Conservation (phyloP, 1,140 invertebrate species). For the Hermatobates lingyangjiaoensis region DNA sequence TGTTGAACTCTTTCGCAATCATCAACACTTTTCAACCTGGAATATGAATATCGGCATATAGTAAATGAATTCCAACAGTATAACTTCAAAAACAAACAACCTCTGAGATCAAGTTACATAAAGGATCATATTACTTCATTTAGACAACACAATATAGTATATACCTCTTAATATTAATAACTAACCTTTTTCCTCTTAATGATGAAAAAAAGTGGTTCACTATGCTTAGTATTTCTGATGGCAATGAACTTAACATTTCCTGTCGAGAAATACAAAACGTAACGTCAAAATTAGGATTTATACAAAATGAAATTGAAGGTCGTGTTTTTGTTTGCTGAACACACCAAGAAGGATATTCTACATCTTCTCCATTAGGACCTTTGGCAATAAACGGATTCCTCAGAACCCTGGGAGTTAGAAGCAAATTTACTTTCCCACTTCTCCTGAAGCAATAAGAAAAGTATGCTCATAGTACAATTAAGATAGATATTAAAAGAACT, state of each 20-base stretch:
- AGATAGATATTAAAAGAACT: too few species aligned
- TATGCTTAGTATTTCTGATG: conserved; percentile 13
- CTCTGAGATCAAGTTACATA: too few species aligned
- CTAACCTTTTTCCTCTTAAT: conserved; percentile 14
- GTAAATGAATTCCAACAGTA: too few species aligned
- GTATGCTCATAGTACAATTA: too few species aligned
- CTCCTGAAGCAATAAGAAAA: too few species aligned
- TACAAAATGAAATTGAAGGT: conserved; percentile 12
- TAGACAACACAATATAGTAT: too few species aligned
- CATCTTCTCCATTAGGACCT: neutral
- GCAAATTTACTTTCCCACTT: conserved; percentile 4
- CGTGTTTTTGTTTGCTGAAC: conserved; percentile 9
- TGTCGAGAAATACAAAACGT: conserved; percentile 9
- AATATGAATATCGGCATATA: too few species aligned
- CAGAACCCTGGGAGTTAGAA: conserved; percentile 9
- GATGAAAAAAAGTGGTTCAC: conserved; percentile 9
- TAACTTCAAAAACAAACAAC: too few species aligned
- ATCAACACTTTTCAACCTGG: neutral
- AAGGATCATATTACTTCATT: too few species aligned
- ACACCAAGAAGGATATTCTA: conserved; percentile 13
- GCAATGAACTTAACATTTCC: conserved; percentile 13
- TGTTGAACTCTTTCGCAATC: neutral
- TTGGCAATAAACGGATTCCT: neutral
- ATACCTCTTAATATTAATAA: too few species aligned
- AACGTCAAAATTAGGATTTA: conserved; percentile 10